Evolutionary conservation across 2,888 invertebrate genomes (phyloP).

Genomic region (Empis stercorea): DNA sequence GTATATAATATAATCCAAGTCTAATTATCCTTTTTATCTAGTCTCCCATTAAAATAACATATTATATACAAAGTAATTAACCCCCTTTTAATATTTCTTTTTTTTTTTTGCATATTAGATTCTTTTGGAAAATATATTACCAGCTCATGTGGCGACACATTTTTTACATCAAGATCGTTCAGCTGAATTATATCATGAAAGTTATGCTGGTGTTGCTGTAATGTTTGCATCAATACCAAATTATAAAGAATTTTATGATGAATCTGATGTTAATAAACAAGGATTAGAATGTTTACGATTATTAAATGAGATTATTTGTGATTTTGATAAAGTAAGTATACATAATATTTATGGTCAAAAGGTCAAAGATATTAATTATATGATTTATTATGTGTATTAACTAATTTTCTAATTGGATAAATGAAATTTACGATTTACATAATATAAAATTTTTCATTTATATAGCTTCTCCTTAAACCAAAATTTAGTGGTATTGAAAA

Average conservation of each 20-base stretch:
- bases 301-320: slow-evolving; percentile 94
- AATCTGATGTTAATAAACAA: slow-evolving; percentile 93
- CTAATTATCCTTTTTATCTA: no score
- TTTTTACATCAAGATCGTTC: slow-evolving; percentile 54
- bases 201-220: slow-evolving; percentile 85
- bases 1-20: no score
- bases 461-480: slow-evolving; percentile 68
- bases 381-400: no score
- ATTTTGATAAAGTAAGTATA: slow-evolving; percentile 81
- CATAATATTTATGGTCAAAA: no score
- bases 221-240: slow-evolving; percentile 99
- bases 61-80: no score
- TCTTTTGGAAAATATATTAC: slow-evolving; percentile 88
- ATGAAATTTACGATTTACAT: no score
- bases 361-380: no score
- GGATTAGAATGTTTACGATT: slow-evolving; percentile 87
- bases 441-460: no score
- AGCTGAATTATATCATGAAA: slow-evolving; percentile 87
- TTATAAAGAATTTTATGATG: slow-evolving; percentile 94
- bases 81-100: no score
- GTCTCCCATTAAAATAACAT: no score
- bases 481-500: slow-evolving; percentile 95
- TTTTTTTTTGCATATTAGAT: slow-evolving; percentile 42
- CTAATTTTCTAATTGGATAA: no score
- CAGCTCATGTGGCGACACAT: slow-evolving; percentile 90